Conservation (phyloP, 1,140 invertebrate genomes). For the Drosophila truncata region DNA sequence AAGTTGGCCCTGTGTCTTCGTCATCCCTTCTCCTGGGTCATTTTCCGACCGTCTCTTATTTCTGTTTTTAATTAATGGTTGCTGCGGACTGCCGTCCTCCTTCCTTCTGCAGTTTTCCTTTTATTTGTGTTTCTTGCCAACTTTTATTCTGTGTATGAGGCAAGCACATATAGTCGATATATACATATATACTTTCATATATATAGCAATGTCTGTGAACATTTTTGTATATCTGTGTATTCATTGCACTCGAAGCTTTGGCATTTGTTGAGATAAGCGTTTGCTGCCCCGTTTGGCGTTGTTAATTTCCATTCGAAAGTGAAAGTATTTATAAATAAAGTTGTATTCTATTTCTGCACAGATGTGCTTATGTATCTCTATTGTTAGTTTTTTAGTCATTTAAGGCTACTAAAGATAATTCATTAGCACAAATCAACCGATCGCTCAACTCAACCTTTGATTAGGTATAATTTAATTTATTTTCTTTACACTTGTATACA, state of each 20-base stretch:
- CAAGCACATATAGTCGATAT: not conserved
- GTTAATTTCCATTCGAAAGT: slow-evolving; percentile 29
- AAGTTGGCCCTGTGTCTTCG: slow-evolving; percentile 2
- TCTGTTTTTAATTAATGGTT: slow-evolving; percentile 32
- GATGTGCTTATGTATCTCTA: not conserved
- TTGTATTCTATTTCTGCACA: slow-evolving; percentile 24
- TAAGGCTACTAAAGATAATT: not conserved
- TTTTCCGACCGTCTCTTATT: slow-evolving; percentile 26
- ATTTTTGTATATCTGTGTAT: slow-evolving; percentile 7
- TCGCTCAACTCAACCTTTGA: slow-evolving; percentile 6
- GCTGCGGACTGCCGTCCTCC: not conserved
- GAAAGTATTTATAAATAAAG: slow-evolving; percentile 30
- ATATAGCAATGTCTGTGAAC: not conserved
- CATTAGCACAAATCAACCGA: not conserved
- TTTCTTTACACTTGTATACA: slow-evolving; percentile 12
- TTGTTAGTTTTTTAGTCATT: slow-evolving; percentile 10
- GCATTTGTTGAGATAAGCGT: slow-evolving; percentile 38
- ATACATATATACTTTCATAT: too few species aligned
- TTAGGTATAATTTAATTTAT: slow-evolving; percentile 17
- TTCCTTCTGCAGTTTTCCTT: slow-evolving; percentile 11
- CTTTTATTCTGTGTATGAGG: slow-evolving; percentile 17
- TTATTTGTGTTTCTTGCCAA: slow-evolving; percentile 20
- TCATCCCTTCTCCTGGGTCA: not conserved
- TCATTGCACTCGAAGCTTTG: slow-evolving; percentile 22
- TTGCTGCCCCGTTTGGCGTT: slow-evolving; percentile 7